These are phyloP conservation scores for Eumeta japonica DNA, from an alignment of 1,140 invertebrate species.

Conservation along the genomic window DNA sequence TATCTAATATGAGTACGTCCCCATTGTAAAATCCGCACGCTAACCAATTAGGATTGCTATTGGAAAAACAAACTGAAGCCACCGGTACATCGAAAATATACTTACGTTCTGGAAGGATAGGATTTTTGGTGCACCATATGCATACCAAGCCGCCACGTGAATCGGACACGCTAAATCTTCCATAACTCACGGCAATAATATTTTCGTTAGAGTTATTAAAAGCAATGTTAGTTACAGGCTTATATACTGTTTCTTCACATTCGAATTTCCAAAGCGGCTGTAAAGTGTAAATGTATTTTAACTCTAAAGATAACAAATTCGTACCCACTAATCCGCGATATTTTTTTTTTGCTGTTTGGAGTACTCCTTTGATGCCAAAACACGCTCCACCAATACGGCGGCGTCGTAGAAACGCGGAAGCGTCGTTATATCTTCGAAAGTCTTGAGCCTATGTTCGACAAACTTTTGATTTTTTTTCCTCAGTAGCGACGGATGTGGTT, in stretches of 20 bases:
- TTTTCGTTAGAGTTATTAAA: constrained; percentile 67
- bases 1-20: constrained; percentile 70
- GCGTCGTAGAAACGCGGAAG: constrained; percentile 61
- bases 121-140: constrained; percentile 85
- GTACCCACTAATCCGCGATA: constrained; percentile 64
- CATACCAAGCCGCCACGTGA: constrained; percentile 64
- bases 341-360: constrained; percentile 62
- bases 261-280: constrained; percentile 66
- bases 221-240: constrained; percentile 59
- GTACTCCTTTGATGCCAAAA: constrained; percentile 67
- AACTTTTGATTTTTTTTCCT: constrained; percentile 20
- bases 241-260: constrained; percentile 41
- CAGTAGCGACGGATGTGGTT: constrained; percentile 26
- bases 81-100: constrained; percentile 70
- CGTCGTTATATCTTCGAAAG: constrained; percentile 30
- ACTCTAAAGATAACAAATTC: constrained; percentile 60
- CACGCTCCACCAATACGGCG: constrained; percentile 63
- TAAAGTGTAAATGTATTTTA: constrained; percentile 64
- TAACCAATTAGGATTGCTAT: constrained; percentile 67
- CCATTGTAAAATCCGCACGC: constrained; percentile 81
- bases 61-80: constrained; percentile 73
- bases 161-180: constrained; percentile 60
- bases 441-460: constrained; percentile 18
- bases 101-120: constrained; percentile 73
- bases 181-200: constrained; percentile 71